phyloP scores from a whole-genome alignment of 2,113 vertebrate species.

The Passerina amoena region DNA sequence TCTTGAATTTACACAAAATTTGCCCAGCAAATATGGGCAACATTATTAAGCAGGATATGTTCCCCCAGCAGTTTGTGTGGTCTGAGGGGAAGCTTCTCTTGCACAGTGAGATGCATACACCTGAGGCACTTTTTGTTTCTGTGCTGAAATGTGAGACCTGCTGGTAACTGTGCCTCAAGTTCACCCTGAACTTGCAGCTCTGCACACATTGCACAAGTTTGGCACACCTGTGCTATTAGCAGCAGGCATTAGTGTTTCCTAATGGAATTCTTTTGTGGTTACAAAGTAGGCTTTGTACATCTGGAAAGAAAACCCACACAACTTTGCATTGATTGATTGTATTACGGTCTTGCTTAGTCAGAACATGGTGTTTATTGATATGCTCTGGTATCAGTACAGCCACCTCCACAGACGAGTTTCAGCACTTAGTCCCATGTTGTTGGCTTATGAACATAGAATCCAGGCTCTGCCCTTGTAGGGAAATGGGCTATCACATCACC shows the following conservation, averaged over 20 bases:
- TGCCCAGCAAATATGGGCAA: rapidly evolving
- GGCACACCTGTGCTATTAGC: neutral
- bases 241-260: neutral
- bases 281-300: neutral
- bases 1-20: neutral
- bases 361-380: neutral
- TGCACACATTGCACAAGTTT: neutral
- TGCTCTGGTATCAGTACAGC: neutral
- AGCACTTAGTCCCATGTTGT: neutral
- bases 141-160: neutral
- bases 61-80: neutral
- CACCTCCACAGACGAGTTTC: neutral
- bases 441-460: neutral
- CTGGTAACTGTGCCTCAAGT: neutral
- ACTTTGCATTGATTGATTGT: neutral
- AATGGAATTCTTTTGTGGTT: neutral
- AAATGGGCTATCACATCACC: neutral
- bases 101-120: neutral
- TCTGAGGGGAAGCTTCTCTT: neutral
- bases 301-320: neutral
- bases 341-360: neutral
- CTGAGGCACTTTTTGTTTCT: neutral
- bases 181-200: neutral
- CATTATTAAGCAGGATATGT: neutral
- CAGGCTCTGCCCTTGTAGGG: neutral